phyloP scores from a whole-genome alignment of 2,888 invertebrate species.

The Gymnosoma rotundatum region DNA sequence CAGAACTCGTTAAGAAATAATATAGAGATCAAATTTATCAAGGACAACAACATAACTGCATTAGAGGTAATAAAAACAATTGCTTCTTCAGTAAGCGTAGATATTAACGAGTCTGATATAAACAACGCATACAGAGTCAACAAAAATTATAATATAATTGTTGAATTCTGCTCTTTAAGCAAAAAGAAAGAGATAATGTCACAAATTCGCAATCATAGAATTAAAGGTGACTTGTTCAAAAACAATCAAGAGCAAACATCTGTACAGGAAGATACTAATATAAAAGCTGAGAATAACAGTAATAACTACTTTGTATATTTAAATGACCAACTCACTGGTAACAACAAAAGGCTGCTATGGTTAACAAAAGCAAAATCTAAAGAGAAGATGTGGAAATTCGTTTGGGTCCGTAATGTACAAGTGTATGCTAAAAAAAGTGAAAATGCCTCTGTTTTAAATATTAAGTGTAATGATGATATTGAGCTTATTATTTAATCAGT shows the following conservation, averaged over 20 bases:
- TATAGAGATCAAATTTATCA: background rate
- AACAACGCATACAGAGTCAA: constrained; percentile 2
- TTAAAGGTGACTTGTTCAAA: constrained; percentile 6
- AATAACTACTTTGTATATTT: background rate
- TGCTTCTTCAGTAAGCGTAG: background rate
- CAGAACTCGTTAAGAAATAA: constrained; percentile 7
- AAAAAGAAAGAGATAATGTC: constrained; percentile 21
- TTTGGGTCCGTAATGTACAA: constrained; percentile 13
- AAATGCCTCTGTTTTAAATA: background rate
- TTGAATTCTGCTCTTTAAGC: constrained; percentile 14
- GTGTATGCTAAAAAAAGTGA: constrained; percentile 21
- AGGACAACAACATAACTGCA: background rate
- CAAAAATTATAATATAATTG: background rate
- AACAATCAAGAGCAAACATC: background rate
- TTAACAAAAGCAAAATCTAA: constrained; percentile 15
- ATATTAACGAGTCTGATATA: constrained; percentile 2
- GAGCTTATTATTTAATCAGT: background rate
- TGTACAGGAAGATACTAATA: background rate
- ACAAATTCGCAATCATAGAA: background rate
- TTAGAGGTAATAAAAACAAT: constrained; percentile 1
- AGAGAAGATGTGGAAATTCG: constrained; percentile 17
- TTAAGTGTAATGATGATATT: background rate
- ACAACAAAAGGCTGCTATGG: background rate
- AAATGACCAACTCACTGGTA: background rate
- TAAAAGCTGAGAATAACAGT: background rate